Base-by-base conservation (phyloP, 2,888 invertebrate species). In the Hirtodrosophila cameraria region DNA sequence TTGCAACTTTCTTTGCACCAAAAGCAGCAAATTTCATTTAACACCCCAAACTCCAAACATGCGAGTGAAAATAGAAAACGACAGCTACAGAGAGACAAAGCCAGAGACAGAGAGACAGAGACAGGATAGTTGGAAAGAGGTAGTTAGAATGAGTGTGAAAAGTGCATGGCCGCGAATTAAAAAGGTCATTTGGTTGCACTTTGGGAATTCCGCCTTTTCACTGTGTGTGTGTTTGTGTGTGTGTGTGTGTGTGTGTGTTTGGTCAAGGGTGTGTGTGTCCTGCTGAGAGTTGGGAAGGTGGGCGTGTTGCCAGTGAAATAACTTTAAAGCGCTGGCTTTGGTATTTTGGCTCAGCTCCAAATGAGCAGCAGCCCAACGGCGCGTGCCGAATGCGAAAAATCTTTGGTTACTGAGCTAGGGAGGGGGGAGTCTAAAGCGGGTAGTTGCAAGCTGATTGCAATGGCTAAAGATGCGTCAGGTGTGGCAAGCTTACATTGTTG, bases 111-210 rank as follows among this genome's bases (percentile, higher is more conserved):
- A 7, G 11, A 5, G 18, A 1, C 5, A 2, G 5, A 1, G 3
- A 7, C n/a, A 12, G 4, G n/a, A 11, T 20, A 15, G 16, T n/a
- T 11, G n/a, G 30, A 0, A 12, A 11, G 3, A 27, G 28, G n/a
- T 20, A 12, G 28, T 15, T 41, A 49, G 38, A 49, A 45, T 52
- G 58, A 64, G 60, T 53, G 55, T 33, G 58, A 86, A 78, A 77
- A 74, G 86, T 86, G 81, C 87, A 78, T 69, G 85, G 75, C 85
- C 87, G 75, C 82, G 81, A 86, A 82, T 82, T 82, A 86, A 86
- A 86, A 86, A 82, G 81, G 83, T 82, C 87, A 85, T 85, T 86
- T 85, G 85, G 69, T 78, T 75, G 75, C 81, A 86, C 82, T 82
- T 78, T 71, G 54, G 65, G 64, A 64, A 73, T 57, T 67, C 52